Evolutionary conservation across 2,888 invertebrate genomes (phyloP).

Genomic region (Matsumyia berberina): DNA sequence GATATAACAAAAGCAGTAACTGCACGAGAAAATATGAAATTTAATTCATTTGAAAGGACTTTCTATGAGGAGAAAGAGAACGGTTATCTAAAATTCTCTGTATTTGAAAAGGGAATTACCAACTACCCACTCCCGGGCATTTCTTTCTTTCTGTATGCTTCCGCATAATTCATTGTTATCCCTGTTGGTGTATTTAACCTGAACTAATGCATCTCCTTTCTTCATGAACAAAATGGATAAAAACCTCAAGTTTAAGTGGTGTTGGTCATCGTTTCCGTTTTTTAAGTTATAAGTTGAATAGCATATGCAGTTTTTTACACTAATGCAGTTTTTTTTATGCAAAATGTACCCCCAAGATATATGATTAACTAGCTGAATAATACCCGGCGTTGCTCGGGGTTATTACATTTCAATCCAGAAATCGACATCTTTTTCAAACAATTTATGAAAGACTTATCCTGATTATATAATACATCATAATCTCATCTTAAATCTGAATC

Average conservation of each 20-base stretch:
- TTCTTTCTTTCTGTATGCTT: slow-evolving; percentile 45
- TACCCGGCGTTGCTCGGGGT: too few species aligned
- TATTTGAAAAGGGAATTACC: slow-evolving; percentile 70
- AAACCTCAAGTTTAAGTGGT: slow-evolving; percentile 53
- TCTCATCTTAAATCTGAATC: too few species aligned
- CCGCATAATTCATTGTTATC: slow-evolving; percentile 69
- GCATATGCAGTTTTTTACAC: slow-evolving; percentile 24
- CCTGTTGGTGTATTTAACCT: slow-evolving; percentile 69
- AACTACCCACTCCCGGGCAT: slow-evolving; percentile 44
- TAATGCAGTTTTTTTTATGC: background rate
- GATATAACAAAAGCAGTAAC: slow-evolving; percentile 58
- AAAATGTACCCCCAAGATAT: too few species aligned
- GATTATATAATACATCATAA: too few species aligned
- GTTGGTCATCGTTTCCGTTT: slow-evolving; percentile 28
- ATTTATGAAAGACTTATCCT: too few species aligned
- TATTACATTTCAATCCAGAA: too few species aligned
- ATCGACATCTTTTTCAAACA: too few species aligned
- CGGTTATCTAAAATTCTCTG: slow-evolving; percentile 69
- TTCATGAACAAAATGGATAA: slow-evolving; percentile 27
- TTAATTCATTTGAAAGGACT: slow-evolving; percentile 74
- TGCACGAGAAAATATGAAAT: slow-evolving; percentile 71
- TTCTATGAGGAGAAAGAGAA: slow-evolving; percentile 63
- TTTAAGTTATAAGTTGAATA: slow-evolving; percentile 18
- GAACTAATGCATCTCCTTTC: slow-evolving; percentile 65
- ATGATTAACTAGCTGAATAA: too few species aligned